A percentile compares a stretch with the other conserved stretches of the same genome.
These are phyloP conservation scores for Procambarus clarkii DNA, from an alignment of 1,140 invertebrate genomes.

Conservation along the genomic window DNA sequence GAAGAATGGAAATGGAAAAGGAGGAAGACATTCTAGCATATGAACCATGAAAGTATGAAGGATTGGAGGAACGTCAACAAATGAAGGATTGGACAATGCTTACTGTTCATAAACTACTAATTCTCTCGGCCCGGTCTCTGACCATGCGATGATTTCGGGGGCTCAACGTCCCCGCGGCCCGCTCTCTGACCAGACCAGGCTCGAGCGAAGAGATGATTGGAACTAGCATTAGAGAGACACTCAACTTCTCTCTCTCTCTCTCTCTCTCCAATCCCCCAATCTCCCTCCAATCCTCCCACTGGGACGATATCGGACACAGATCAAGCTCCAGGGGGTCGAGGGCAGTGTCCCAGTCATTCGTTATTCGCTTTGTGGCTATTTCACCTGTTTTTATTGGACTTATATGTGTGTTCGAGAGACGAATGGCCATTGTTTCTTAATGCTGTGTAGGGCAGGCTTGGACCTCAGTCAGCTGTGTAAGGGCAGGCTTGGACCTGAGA, in stretches of 20 bases:
- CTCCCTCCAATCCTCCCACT: background rate
- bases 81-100: background rate
- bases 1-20: background rate
- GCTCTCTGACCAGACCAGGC: too few species aligned
- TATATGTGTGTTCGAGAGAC: background rate
- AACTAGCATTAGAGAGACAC: too few species aligned
- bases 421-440: background rate
- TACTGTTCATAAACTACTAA: too few species aligned
- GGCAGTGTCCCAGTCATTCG: background rate
- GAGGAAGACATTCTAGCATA: background rate
- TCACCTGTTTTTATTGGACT: background rate
- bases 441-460: background rate
- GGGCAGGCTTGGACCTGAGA: too few species aligned
- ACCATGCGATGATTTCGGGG: too few species aligned
- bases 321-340: background rate
- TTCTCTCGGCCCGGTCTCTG: too few species aligned
- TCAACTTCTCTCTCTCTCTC: slow-evolving; percentile 29
- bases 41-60: too few species aligned
- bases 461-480: too few species aligned
- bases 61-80: background rate
- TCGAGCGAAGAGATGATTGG: too few species aligned
- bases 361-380: background rate
- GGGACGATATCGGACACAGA: too few species aligned
- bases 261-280: too few species aligned
- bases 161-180: too few species aligned